Evolutionary conservation across 2,888 invertebrate genomes (phyloP), one percentile per base, ranked within the genome.

Genomic region (Ormyrus labotus): DNA sequence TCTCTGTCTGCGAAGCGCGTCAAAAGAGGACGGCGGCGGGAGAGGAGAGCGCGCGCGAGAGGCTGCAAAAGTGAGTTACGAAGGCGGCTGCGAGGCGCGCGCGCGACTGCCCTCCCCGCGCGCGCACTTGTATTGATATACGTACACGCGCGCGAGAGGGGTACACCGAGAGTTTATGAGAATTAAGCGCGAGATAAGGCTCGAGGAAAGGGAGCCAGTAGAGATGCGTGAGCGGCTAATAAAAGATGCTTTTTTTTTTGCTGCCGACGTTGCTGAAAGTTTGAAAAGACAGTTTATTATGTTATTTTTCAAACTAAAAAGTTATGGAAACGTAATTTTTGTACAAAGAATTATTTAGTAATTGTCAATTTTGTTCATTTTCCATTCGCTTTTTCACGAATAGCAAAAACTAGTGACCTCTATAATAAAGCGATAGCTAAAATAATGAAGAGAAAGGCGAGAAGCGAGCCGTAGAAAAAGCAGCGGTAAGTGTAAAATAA

Each of bases 21-120:
- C 63, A 68, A 48, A 58, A 48, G 65, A 48, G 65, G 10, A 7
- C 6, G 71, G 55, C 34, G 34, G 10, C 1, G 19, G 7, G n/a
- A 9, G 11, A 55, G 73, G 45, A 5, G 13, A 0, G 34, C 13
- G 34, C 13, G 3, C 51, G 67, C 72, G 53, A 61, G 64, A 72
- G 72, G 60, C 79, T 68, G 81, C 79, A 69, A 78, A 82, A 82
- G 83, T 83, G 84, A 84, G 83, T 83, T 84, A 84, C 84, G 82
- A 80, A 83, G 83, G 70, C 78, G 75, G 65, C 50, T 60, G 34
- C 63, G 61, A 67, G 34, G 13, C 75, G 80, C 81, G 74, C 51
- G 70, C 67, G 78, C 51, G 69, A 50, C 63, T 47, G 13, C 45
- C 67, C 34, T 4, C 34, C 34, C 34, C 34, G 34, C 34, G 34